A percentile compares a stretch with the other conserved stretches of the same genome.
Conservation (phyloP, 2,888 invertebrate species). For the Pheosia tremula region DNA sequence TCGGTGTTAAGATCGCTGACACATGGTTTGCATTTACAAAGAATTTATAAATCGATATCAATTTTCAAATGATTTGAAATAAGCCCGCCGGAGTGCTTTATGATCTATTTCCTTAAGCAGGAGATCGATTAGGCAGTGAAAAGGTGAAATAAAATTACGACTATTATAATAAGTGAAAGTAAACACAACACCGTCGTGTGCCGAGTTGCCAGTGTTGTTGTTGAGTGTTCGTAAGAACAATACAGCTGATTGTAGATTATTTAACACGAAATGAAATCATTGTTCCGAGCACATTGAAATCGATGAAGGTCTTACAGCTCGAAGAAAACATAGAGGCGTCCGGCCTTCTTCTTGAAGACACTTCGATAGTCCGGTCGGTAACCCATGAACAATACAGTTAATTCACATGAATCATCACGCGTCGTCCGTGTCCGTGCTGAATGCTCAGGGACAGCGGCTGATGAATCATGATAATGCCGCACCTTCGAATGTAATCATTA, state of each 20-base stretch:
- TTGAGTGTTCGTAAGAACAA: background rate
- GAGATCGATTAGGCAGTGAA: background rate
- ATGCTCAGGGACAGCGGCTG: constrained; percentile 12
- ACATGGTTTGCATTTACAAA: too few relatives aligned
- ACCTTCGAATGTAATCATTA: constrained; percentile 5
- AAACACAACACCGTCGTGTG: background rate
- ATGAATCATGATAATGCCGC: constrained; percentile 10
- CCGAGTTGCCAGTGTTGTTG: background rate
- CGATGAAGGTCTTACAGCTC: background rate
- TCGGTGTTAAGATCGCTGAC: constrained; percentile 1
- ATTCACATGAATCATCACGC: constrained; percentile 35
- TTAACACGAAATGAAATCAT: background rate
- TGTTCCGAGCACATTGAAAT: background rate
- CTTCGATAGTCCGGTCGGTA: constrained; percentile 12
- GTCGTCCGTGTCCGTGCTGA: constrained; percentile 24
- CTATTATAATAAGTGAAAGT: constrained; percentile 5
- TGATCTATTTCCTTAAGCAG: background rate
- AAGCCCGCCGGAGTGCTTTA: background rate
- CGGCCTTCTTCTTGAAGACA: constrained; percentile 7
- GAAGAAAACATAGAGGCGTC: background rate
- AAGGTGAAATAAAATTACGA: constrained; percentile 1
- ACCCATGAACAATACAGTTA: constrained; percentile 28
- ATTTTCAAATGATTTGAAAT: constrained; percentile 8
- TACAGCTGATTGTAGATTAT: constrained; percentile 2
- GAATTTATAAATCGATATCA: too few relatives aligned